A percentile compares a stretch with the other conserved stretches of the same genome.
Evolutionary conservation across 2,113 vertebrate genomes (phyloP).

Genomic region (Calypte anna): DNA sequence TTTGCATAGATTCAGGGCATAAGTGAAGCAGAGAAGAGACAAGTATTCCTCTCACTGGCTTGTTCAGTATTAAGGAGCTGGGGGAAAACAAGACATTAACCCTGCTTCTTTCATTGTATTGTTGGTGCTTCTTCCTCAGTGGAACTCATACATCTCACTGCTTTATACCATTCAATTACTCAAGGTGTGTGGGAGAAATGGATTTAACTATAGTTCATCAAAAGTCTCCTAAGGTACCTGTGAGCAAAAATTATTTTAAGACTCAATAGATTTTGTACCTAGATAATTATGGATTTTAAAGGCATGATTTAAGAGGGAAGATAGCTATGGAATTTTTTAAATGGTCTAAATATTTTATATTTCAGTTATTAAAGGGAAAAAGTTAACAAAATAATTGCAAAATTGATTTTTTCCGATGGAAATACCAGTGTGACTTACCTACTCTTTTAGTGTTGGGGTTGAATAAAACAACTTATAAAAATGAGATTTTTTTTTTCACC

Average conservation of each 20-base stretch:
- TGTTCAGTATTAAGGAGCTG: neutral
- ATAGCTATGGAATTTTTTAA: neutral
- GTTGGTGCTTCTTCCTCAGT: neutral
- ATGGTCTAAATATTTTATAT: neutral
- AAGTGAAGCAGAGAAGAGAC: neutral
- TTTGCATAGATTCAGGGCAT: neutral
- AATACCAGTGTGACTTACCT: neutral
- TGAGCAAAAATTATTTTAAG: neutral
- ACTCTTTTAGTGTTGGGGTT: neutral
- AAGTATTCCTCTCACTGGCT: neutral
- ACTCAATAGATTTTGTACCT: neutral
- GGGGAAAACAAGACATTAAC: neutral
- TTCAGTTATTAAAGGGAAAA: neutral
- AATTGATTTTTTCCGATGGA: neutral
- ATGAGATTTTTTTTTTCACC: neutral
- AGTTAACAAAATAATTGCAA: neutral
- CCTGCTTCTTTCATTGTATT: neutral
- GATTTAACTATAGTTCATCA: neutral
- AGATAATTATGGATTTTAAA: neutral
- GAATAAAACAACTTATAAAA: neutral
- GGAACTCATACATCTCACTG: neutral
- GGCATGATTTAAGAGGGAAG: neutral
- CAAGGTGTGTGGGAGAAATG: neutral
- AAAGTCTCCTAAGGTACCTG: neutral
- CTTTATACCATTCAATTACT: neutral